These are phyloP conservation scores for Enteromius afrohamiltoni DNA, from an alignment of 2,797 vertebrate species.

Conservation along the genomic window DNA sequence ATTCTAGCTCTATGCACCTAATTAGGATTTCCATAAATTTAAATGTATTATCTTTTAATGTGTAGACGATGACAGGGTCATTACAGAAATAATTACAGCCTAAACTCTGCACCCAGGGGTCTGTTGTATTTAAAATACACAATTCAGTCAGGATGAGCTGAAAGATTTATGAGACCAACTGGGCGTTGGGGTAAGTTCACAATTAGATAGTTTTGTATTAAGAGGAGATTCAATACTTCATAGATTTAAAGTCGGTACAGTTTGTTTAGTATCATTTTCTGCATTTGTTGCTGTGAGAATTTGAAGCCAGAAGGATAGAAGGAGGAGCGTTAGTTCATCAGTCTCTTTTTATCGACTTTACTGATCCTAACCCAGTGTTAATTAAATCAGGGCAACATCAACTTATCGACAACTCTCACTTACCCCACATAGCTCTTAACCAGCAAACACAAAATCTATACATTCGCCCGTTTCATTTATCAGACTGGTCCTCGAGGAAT, in stretches of 20 bases:
- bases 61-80: constrained; percentile 75
- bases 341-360: constrained; percentile 39
- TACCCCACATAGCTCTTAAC: constrained; percentile 38
- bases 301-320: constrained; percentile 5
- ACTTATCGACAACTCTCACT: constrained; percentile 40
- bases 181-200: constrained; percentile 45
- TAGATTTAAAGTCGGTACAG: constrained; percentile 17
- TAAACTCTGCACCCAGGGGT: constrained; percentile 68
- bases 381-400: constrained; percentile 41
- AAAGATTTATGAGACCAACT: constrained; percentile 61
- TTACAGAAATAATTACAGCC: constrained; percentile 75
- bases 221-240: constrained; percentile 52
- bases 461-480: background rate
- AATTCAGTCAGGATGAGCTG: constrained; percentile 58
- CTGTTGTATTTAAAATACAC: constrained; percentile 63
- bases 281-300: constrained; percentile 13
- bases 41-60: constrained; percentile 76
- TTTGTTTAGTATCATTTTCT: constrained; percentile 19
- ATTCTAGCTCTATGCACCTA: constrained; percentile 72
- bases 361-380: constrained; percentile 31
- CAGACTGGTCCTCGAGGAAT: background rate
- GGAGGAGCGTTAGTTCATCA: constrained; percentile 7
- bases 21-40: constrained; percentile 81
- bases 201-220: constrained; percentile 57
- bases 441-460: constrained; percentile 44